phyloP scores from a whole-genome alignment of 2,797 vertebrate species.

The Leontopithecus rosalia region DNA sequence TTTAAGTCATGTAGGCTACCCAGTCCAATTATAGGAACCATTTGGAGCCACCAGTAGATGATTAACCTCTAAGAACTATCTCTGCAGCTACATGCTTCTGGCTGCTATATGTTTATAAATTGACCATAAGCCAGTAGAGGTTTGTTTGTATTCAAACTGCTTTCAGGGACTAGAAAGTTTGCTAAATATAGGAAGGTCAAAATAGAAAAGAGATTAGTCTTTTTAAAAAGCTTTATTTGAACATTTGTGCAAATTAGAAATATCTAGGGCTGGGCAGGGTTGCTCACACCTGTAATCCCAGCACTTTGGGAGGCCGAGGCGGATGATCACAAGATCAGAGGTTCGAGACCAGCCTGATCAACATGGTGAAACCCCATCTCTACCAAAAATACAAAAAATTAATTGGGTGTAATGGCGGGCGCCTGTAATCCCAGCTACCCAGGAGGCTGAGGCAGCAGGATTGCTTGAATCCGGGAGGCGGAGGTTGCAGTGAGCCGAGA shows the following conservation, averaged over 20 bases:
- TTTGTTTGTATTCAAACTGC: constrained; percentile 68
- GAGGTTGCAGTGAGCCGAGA: too few relatives aligned
- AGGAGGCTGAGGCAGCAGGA: too few relatives aligned
- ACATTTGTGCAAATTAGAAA: constrained; percentile 66
- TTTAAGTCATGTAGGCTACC: not conserved
- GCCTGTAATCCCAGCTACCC: too few relatives aligned
- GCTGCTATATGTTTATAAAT: constrained; percentile 53
- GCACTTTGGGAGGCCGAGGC: too few relatives aligned
- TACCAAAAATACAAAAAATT: too few relatives aligned
- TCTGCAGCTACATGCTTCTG: constrained; percentile 35
- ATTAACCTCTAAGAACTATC: constrained; percentile 20
- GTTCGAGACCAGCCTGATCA: too few relatives aligned
- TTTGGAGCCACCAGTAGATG: not conserved
- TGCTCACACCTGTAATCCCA: too few relatives aligned
- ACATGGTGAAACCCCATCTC: too few relatives aligned
- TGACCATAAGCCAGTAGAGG: constrained; percentile 54
- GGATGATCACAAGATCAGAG: too few relatives aligned
- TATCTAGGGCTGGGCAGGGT: not conserved
- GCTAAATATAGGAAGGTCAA: constrained; percentile 74
- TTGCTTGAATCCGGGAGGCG: too few relatives aligned
- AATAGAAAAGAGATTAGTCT: constrained; percentile 62
- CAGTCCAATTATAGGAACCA: not conserved
- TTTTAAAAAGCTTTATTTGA: constrained; percentile 71
- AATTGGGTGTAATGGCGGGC: too few relatives aligned
- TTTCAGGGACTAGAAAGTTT: constrained; percentile 56